Evolutionary conservation across 2,888 invertebrate genomes (phyloP).

Genomic region (Pristionchus entomophagus): DNA sequence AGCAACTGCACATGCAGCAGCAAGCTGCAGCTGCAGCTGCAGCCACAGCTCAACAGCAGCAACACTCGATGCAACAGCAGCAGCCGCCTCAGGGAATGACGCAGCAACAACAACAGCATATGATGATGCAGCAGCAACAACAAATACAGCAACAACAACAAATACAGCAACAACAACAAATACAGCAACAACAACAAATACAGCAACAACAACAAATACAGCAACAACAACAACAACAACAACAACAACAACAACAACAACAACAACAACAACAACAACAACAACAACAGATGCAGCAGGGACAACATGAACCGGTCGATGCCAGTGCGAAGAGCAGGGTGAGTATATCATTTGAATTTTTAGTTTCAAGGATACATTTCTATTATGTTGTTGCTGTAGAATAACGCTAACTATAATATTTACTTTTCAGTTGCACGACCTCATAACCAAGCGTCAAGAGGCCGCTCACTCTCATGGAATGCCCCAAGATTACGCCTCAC

Average conservation of each 20-base stretch:
- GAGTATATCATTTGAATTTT: background rate
- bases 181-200: background rate
- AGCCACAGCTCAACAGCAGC: background rate
- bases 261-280: background rate
- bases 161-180: background rate
- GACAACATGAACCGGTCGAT: background rate
- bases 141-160: background rate
- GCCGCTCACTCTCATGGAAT: background rate
- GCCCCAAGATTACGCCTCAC: background rate
- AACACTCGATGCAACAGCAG: background rate
- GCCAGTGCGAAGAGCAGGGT: background rate
- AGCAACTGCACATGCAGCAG: conserved; percentile 8
- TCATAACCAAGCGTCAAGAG: background rate
- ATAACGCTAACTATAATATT: too few relatives aligned
- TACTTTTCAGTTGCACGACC: background rate
- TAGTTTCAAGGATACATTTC: background rate
- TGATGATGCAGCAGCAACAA: conserved; percentile 37
- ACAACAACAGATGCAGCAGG: background rate
- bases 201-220: background rate
- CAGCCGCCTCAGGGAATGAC: background rate
- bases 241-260: background rate
- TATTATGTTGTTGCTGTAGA: too few relatives aligned
- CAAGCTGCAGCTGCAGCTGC: background rate
- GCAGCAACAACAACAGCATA: background rate
- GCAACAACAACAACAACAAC: too few relatives aligned